A percentile compares a stretch with the other conserved stretches of the same genome.
Conservation (phyloP, 2,113 vertebrate species). For the Scalopus aquaticus region DNA sequence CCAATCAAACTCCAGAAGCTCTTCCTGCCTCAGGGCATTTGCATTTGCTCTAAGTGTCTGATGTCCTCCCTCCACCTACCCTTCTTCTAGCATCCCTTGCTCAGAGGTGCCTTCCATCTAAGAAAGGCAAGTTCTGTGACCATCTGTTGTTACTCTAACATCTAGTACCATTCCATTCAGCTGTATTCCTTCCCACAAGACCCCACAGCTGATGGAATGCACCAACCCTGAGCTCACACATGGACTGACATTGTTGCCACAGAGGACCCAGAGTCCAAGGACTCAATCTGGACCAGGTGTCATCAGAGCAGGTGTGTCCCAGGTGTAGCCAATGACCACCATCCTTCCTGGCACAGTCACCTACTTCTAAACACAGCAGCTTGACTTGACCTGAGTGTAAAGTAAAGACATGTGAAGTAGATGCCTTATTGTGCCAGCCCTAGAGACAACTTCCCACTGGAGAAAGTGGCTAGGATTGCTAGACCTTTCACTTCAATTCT, state of each 20-base stretch:
- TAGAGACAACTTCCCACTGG: neutral
- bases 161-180: neutral
- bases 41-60: neutral
- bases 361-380: neutral
- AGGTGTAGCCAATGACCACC: no score
- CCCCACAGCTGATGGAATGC: neutral
- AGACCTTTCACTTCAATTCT: no score
- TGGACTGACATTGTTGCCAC: neutral
- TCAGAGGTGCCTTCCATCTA: neutral
- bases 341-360: neutral
- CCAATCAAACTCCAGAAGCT: neutral
- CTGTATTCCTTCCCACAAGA: neutral
- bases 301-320: neutral
- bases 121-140: neutral
- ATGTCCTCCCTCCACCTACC: neutral
- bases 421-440: fast-evolving
- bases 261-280: neutral
- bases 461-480: neutral
- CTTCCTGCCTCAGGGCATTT: neutral
- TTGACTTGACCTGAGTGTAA: neutral
- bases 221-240: neutral
- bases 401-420: no score
- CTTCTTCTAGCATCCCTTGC: neutral
- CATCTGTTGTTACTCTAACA: neutral
- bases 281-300: neutral